A percentile compares a stretch with the other conserved stretches of the same genome.
These are phyloP conservation scores for Monochamus alternatus DNA, from an alignment of 2,888 invertebrate genomes.

Conservation along the genomic window DNA sequence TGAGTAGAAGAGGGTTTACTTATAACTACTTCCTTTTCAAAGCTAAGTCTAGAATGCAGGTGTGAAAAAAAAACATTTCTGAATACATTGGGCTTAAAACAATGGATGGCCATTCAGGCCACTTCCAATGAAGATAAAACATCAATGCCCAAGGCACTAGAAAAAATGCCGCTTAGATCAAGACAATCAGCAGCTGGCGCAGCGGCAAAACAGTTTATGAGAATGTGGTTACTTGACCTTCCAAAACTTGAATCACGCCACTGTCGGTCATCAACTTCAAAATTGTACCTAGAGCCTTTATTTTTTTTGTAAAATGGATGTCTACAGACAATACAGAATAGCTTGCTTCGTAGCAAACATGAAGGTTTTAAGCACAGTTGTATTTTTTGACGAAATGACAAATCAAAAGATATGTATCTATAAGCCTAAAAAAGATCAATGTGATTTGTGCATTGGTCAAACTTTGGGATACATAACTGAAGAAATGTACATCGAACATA, in stretches of 20 bases:
- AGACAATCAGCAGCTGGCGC: constrained; percentile 11
- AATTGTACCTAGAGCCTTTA: constrained; percentile 18
- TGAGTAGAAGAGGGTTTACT: constrained; percentile 14
- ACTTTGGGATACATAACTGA: constrained; percentile 14
- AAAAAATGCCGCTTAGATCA: constrained; percentile 12
- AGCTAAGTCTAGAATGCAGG: constrained; percentile 8
- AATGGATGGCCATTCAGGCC: constrained; percentile 14
- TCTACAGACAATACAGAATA: constrained; percentile 17
- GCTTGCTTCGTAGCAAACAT: constrained; percentile 9
- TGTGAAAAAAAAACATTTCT: constrained; percentile 13
- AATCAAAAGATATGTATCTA: constrained; percentile 19
- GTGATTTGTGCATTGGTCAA: constrained; percentile 14
- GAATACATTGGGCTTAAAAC: constrained; percentile 11
- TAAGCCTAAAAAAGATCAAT: constrained; percentile 15
- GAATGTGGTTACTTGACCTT: too few relatives aligned
- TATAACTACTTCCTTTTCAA: constrained; percentile 7
- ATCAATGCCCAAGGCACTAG: constrained; percentile 14
- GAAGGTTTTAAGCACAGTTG: constrained; percentile 14
- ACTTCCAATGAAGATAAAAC: constrained; percentile 14
- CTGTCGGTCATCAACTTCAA: constrained; percentile 16
- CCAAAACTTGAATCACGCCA: constrained; percentile 12
- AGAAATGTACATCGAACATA: constrained; percentile 17
- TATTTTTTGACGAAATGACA: constrained; percentile 11
- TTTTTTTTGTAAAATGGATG: constrained; percentile 14
- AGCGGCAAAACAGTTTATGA: constrained; percentile 11